Evolutionary conservation across 2,888 invertebrate species (phyloP).

Genomic region (Periphyllus acericola): DNA sequence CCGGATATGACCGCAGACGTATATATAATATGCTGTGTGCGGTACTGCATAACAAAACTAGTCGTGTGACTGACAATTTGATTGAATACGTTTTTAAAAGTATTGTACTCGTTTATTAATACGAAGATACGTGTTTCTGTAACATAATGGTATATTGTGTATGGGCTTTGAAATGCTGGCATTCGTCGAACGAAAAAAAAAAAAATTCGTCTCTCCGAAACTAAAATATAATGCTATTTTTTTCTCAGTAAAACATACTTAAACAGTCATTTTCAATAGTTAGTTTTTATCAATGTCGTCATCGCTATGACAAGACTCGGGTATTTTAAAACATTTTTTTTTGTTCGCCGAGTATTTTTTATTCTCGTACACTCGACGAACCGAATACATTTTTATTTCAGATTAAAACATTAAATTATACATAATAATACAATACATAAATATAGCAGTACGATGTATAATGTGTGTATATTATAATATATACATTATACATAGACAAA

Average conservation of each 20-base stretch:
- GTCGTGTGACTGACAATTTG: constrained; percentile 47
- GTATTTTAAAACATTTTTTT: neutral
- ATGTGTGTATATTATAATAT: neutral
- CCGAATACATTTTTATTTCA: neutral
- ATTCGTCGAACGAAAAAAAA: neutral
- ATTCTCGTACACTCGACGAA: neutral
- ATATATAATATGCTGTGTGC: neutral
- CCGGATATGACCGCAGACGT: constrained; percentile 55
- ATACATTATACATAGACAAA: neutral
- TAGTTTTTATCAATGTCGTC: neutral
- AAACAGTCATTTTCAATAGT: neutral
- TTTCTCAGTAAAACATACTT: neutral
- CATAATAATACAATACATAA: too few species aligned
- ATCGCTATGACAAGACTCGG: neutral
- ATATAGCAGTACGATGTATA: too few species aligned
- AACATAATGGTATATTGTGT: neutral
- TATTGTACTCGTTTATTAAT: constrained; percentile 1
- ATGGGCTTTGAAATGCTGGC: neutral
- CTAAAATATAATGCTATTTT: neutral
- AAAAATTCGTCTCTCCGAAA: neutral
- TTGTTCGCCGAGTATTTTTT: neutral
- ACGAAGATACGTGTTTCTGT: constrained; percentile 25
- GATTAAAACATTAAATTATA: neutral
- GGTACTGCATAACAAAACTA: constrained; percentile 47
- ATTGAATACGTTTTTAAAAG: constrained; percentile 50